Percentiles rank a stretch among this genome's conserved stretches.
These are phyloP conservation scores for Drosophila fungiperda DNA, from an alignment of 2,888 invertebrate genomes.

Conservation along the genomic window DNA sequence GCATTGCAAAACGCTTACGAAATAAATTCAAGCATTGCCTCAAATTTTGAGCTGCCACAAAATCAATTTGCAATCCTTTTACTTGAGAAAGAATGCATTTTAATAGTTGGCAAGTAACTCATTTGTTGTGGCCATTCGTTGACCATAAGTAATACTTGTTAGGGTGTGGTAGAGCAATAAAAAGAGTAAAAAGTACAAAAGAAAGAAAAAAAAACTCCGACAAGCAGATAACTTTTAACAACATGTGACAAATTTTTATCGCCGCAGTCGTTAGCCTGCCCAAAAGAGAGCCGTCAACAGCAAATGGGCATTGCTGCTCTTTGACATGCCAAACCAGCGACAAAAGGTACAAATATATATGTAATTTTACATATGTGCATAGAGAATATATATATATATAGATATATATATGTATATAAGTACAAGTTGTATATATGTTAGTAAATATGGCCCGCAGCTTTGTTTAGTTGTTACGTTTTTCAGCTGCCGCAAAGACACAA, in stretches of 20 bases:
- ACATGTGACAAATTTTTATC: conserved; percentile 79
- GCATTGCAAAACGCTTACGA: background rate
- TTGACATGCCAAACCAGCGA: conserved; percentile 62
- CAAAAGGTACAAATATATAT: conserved; percentile 29
- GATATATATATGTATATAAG: conserved; percentile 6
- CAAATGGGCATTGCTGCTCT: conserved; percentile 34
- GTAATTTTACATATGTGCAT: background rate
- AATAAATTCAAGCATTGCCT: conserved; percentile 3
- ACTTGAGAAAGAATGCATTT: conserved; percentile 23
- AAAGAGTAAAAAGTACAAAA: background rate
- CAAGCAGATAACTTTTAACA: conserved; percentile 47
- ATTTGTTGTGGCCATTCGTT: conserved; percentile 7
- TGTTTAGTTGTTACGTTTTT: conserved; percentile 77
- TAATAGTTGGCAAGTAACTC: conserved; percentile 29
- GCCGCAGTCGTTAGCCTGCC: conserved; percentile 41
- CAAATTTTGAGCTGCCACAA: conserved; percentile 8
- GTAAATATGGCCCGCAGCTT: conserved; percentile 66
- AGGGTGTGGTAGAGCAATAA: conserved; percentile 30
- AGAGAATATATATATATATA: conserved; percentile 5
- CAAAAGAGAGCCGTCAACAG: conserved; percentile 48
- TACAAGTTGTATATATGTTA: conserved; percentile 32
- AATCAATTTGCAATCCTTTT: conserved; percentile 40
- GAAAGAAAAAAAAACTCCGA: conserved; percentile 29
- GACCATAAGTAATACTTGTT: conserved; percentile 26
- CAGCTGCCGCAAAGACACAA: conserved; percentile 63